Evolutionary conservation across 2,888 invertebrate species (phyloP).

Genomic region (Auanema freiburgensis): DNA sequence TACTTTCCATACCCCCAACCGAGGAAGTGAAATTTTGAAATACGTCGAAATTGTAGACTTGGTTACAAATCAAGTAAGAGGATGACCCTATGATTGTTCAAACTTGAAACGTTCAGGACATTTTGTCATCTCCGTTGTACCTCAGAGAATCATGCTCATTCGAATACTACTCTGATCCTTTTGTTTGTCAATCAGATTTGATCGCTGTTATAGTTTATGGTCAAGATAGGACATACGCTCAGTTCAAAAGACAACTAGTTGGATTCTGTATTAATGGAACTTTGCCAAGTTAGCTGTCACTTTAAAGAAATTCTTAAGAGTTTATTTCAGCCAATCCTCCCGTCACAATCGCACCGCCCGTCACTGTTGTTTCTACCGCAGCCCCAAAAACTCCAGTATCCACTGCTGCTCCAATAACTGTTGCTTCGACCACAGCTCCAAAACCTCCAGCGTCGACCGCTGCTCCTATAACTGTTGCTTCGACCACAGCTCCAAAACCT

Average conservation of each 20-base stretch:
- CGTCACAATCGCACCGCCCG: too few relatives aligned
- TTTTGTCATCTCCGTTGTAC: constrained; percentile 3
- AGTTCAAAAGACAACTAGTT: constrained; percentile 37
- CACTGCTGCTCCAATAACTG: not conserved
- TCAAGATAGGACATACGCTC: constrained; percentile 36
- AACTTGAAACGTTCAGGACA: constrained; percentile 1
- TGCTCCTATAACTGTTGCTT: not conserved
- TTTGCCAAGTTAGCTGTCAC: not conserved
- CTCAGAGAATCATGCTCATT: constrained; percentile 36
- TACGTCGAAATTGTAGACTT: not conserved
- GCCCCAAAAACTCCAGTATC: too few relatives aligned
- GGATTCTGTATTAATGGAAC: constrained; percentile 23
- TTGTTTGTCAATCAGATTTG: constrained; percentile 45
- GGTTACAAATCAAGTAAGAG: not conserved
- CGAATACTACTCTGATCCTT: constrained; percentile 49
- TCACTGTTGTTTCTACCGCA: too few relatives aligned
- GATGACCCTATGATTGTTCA: constrained; percentile 11
- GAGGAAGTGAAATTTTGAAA: too few relatives aligned
- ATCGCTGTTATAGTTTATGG: constrained; percentile 41
- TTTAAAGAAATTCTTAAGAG: not conserved
- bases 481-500: not conserved
- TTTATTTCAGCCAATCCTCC: too few relatives aligned
- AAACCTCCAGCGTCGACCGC: not conserved
- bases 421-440: not conserved
- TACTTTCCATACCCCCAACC: too few relatives aligned